These are phyloP conservation scores for Anoplius nigerrimus DNA, from an alignment of 2,888 invertebrate species.

Conservation along the genomic window DNA sequence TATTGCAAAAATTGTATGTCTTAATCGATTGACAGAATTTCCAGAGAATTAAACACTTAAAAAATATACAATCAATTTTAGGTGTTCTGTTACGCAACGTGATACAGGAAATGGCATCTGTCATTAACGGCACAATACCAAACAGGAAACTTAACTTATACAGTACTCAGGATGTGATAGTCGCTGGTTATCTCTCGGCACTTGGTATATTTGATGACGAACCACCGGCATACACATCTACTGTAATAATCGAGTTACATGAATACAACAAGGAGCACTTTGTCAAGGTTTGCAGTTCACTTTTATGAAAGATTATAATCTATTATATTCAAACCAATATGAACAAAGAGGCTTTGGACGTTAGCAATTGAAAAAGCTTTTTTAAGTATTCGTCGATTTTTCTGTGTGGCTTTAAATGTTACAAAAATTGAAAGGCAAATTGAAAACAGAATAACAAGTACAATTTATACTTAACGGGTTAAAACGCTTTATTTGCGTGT, in stretches of 20 bases:
- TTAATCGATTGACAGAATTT: too few species aligned
- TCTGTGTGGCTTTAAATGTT: too few species aligned
- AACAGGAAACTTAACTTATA: slow-evolving; percentile 76
- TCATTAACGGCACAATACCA: slow-evolving; percentile 61
- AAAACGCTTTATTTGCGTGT: too few species aligned
- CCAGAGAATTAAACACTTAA: too few species aligned
- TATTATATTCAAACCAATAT: too few species aligned
- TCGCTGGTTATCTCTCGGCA: slow-evolving; percentile 78
- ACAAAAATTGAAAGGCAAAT: too few species aligned
- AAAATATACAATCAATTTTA: slow-evolving; percentile 52
- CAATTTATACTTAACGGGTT: too few species aligned
- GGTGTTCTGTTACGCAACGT: slow-evolving; percentile 77
- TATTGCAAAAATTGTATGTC: neutral
- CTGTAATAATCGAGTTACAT: slow-evolving; percentile 77
- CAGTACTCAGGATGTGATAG: slow-evolving; percentile 81
- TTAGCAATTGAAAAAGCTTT: too few species aligned
- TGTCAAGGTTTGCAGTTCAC: slow-evolving; percentile 76
- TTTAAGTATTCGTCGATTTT: too few species aligned
- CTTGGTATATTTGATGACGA: slow-evolving; percentile 77
- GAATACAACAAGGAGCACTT: slow-evolving; percentile 64
- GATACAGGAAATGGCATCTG: slow-evolving; percentile 73
- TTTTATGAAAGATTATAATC: too few species aligned
- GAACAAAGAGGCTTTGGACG: too few species aligned
- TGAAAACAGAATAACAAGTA: too few species aligned
- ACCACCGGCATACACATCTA: slow-evolving; percentile 78